These are phyloP conservation scores for Capreolus pygargus DNA, from an alignment of 2,113 vertebrate species.

Conservation along the genomic window DNA sequence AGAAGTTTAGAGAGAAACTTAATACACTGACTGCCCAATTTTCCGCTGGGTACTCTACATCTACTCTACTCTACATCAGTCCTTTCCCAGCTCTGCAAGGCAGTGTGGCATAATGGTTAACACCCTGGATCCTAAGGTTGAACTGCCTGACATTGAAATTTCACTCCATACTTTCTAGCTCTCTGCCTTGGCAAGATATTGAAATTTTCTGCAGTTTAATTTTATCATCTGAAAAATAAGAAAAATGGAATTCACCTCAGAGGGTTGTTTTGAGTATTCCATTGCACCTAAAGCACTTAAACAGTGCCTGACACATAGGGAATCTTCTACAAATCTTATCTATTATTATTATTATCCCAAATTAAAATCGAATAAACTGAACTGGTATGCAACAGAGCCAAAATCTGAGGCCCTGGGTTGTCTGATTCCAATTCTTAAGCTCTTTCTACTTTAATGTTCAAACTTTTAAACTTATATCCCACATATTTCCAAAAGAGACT, in stretches of 20 bases:
- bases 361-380: background rate
- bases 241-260: background rate
- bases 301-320: background rate
- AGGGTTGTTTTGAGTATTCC: background rate
- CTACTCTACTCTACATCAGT: too few relatives aligned
- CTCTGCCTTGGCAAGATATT: background rate
- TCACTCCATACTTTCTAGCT: background rate
- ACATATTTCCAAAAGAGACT: background rate
- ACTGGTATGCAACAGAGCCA: background rate
- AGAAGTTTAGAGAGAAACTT: background rate
- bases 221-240: constrained; percentile 35
- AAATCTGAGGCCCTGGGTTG: background rate
- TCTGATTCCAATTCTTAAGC: background rate
- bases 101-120: background rate
- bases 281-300: background rate
- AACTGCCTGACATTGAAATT: background rate
- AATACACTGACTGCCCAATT: background rate
- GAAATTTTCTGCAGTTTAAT: background rate
- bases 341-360: background rate
- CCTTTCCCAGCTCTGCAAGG: background rate
- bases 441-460: background rate
- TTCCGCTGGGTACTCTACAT: background rate
- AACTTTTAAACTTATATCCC: background rate
- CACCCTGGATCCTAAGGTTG: background rate
- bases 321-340: background rate